phyloP scores from a whole-genome alignment of 2,888 invertebrate genomes.

The Lagria hirta region DNA sequence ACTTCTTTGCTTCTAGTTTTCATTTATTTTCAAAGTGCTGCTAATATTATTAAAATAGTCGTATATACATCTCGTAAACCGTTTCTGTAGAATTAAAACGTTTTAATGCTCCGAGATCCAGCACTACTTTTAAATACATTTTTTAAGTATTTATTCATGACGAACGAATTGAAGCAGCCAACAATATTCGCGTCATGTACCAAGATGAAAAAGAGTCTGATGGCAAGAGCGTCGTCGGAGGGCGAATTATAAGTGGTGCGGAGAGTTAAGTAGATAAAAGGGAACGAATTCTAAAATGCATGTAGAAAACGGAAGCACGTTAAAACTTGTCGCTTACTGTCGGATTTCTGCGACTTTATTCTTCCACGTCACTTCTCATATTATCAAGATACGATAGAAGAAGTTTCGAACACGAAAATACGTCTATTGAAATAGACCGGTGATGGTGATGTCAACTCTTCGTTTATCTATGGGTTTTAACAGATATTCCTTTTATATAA shows the following conservation, averaged over 20 bases:
- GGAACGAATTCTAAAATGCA: constrained; percentile 33
- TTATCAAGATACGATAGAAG: constrained; percentile 21
- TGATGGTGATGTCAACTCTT: too few species aligned
- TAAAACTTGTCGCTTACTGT: constrained; percentile 28
- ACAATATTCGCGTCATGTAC: constrained; percentile 28
- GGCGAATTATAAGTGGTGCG: constrained; percentile 30
- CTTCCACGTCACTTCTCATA: constrained; percentile 26
- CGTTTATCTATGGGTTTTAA: too few species aligned
- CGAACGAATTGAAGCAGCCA: constrained; percentile 18
- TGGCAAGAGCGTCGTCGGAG: constrained; percentile 17
- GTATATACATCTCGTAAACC: too few species aligned
- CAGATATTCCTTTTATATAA: too few species aligned
- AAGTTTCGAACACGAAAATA: too few species aligned
- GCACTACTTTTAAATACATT: too few species aligned
- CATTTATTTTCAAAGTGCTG: too few species aligned
- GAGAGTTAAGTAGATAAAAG: constrained; percentile 34
- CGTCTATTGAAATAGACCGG: too few species aligned
- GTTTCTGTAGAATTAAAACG: too few species aligned
- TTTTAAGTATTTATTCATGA: constrained; percentile 24
- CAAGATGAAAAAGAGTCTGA: constrained; percentile 21
- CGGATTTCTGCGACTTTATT: constrained; percentile 26
- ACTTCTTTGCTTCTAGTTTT: too few species aligned
- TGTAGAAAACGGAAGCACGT: constrained; percentile 29
- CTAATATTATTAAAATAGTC: too few species aligned
- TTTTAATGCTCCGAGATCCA: background rate